phyloP scores from a whole-genome alignment of 2,797 vertebrate species.

The Darevskia mixta region DNA sequence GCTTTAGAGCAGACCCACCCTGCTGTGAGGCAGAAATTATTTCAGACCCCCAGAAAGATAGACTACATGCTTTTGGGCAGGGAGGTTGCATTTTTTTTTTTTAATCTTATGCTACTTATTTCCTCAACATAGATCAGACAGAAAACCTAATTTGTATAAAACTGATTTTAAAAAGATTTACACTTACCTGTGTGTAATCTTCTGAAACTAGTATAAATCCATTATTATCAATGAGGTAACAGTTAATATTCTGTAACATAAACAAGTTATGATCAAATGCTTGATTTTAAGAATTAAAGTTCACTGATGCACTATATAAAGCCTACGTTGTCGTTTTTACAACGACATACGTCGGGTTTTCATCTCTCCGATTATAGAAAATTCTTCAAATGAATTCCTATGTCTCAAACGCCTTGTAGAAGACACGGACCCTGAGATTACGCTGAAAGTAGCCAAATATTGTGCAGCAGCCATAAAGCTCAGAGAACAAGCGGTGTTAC shows the following conservation, averaged over 20 bases:
- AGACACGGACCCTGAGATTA: too few species aligned
- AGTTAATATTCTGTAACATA: constrained; percentile 90
- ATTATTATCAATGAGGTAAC: constrained; percentile 99
- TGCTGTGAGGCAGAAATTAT: constrained; percentile 48
- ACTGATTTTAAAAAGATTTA: background rate
- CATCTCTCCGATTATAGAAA: too few species aligned
- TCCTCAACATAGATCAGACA: constrained; percentile 35
- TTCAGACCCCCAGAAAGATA: constrained; percentile 53
- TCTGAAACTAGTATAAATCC: constrained; percentile 98
- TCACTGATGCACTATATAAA: background rate
- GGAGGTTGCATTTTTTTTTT: background rate
- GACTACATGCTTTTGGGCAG: constrained; percentile 34
- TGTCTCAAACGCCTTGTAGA: too few species aligned
- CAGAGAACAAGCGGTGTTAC: too few species aligned
- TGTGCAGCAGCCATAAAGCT: too few species aligned
- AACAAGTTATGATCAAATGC: constrained; percentile 28
- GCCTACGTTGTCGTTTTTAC: too few species aligned
- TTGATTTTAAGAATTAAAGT: background rate
- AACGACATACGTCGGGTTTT: too few species aligned
- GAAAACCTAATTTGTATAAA: background rate
- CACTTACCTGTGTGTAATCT: constrained; percentile 89
- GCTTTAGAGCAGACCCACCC: constrained; percentile 49
- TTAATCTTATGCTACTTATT: constrained; percentile 46
- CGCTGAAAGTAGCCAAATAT: too few species aligned
- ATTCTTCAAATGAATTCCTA: too few species aligned